A percentile compares a stretch with the other conserved stretches of the same genome.
Evolutionary conservation across 2,797 vertebrate species (phyloP).

Genomic region (Sparidentex hasta): DNA sequence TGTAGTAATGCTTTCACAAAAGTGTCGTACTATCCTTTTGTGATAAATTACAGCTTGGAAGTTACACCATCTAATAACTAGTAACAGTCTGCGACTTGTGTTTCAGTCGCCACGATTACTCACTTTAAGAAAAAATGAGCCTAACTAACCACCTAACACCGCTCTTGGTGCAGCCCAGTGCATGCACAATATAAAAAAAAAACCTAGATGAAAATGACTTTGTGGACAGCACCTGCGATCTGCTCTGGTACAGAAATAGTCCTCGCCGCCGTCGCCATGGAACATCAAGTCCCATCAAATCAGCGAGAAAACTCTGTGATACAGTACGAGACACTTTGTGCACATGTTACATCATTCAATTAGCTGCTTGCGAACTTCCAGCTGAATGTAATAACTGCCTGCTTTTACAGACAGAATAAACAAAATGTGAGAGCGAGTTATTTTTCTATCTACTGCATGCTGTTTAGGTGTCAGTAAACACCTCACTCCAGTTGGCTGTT

Average conservation of each 20-base stretch:
- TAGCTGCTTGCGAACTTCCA: neutral
- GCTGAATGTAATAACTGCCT: too few relatives aligned
- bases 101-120: neutral
- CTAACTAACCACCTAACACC: neutral
- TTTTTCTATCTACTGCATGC: neutral
- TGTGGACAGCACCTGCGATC: conserved; percentile 15
- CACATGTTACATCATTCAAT: conserved; percentile 10
- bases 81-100: neutral
- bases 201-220: neutral
- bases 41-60: neutral
- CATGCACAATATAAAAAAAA: too few relatives aligned
- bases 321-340: conserved; percentile 21
- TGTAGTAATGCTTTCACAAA: neutral
- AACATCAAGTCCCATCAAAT: conserved; percentile 40
- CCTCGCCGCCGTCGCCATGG: conserved; percentile 18
- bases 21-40: neutral
- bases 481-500: neutral
- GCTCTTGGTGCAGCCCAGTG: neutral
- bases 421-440: too few relatives aligned
- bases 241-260: conserved; percentile 30
- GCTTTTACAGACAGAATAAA: too few relatives aligned
- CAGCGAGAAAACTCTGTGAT: conserved; percentile 22
- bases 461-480: neutral
- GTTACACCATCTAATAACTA: neutral
- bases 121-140: neutral